Base-by-base conservation (phyloP, 2,113 vertebrate genomes). In the Podarcis muralis region DNA sequence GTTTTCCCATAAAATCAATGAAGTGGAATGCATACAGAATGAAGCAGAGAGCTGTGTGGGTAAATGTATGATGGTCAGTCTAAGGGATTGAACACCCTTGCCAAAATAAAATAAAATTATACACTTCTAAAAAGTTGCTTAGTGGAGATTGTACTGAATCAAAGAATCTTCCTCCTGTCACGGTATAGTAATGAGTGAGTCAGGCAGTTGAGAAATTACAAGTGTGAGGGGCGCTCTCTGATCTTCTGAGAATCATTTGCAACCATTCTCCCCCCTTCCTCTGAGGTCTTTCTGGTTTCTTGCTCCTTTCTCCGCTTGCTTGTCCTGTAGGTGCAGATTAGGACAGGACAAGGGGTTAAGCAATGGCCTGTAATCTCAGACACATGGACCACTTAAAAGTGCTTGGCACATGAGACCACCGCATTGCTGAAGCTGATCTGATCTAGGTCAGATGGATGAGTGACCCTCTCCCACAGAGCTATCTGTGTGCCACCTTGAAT, bases 181-280 rank as follows among this genome's bases (percentile, higher is more conserved):
- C 71, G 90, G 83, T 92, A 89, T 75, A 93, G 90, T 53, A 53
- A 53, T 53, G 48, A 5, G 90, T 94, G 94, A 96, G 40, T 71
- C 84, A 8, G 85, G 62, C 86, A 85, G 20, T 72, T 57, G 18
- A 53, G 88, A 90, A 95, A 93, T 93, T 93, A 93, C 89, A 81
- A 90, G 87, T 88, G 88, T 87, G 88, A 83, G 23, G 83, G 90
- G 48, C 85, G 30, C 88, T 92, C 65, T 89, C 59, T 59, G 35
- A 83, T 81, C 69, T 91, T 90, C 48, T 88, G 83, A 83, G 75
- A 0, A 7, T 88, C 68, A 89, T 87, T 76, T 77, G 25, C 62
- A 0, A 1, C 62, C 74, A n/a, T 32, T 22, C 32, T 59, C 7
- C 62, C 65, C 20, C 4, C 62, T 62, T 59, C 12, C 11, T 23